phyloP scores from a whole-genome alignment of 2,113 vertebrate genomes.

The Parus major region DNA sequence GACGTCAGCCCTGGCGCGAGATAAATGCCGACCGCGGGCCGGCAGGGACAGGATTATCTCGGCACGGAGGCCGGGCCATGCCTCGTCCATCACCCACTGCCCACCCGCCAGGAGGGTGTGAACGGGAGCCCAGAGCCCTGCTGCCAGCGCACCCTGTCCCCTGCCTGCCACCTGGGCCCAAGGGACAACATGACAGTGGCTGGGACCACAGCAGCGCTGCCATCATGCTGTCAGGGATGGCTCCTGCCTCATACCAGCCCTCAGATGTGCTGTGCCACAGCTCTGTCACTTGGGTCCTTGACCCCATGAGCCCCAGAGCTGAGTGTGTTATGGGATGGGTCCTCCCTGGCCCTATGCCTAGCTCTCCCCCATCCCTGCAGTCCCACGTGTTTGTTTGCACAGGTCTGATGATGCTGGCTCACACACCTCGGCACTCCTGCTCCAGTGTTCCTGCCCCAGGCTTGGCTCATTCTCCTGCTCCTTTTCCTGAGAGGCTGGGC shows the following conservation, averaged over 20 bases:
- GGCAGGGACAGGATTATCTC: neutral
- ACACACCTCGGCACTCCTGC: neutral
- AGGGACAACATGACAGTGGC: neutral
- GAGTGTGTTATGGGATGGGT: fast-evolving
- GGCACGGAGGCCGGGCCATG: neutral
- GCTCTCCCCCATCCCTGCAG: neutral
- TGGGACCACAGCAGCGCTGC: fast-evolving
- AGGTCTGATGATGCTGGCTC: neutral
- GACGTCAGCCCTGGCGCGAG: neutral
- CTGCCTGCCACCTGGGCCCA: fast-evolving
- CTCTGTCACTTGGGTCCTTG: fast-evolving
- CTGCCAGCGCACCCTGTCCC: fast-evolving
- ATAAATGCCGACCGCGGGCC: neutral
- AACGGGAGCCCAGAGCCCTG: fast-evolving
- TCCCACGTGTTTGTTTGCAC: neutral
- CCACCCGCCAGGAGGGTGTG: fast-evolving
- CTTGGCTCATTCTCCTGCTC: neutral
- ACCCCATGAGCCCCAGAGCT: neutral
- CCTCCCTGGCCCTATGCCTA: neutral
- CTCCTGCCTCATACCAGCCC: neutral
- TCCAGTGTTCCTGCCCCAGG: neutral
- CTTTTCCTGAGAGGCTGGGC: neutral
- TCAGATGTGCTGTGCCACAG: fast-evolving
- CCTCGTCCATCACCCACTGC: neutral
- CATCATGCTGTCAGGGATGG: fast-evolving